These are phyloP conservation scores for Brachyptera risi DNA, from an alignment of 2,888 invertebrate genomes.

Conservation along the genomic window DNA sequence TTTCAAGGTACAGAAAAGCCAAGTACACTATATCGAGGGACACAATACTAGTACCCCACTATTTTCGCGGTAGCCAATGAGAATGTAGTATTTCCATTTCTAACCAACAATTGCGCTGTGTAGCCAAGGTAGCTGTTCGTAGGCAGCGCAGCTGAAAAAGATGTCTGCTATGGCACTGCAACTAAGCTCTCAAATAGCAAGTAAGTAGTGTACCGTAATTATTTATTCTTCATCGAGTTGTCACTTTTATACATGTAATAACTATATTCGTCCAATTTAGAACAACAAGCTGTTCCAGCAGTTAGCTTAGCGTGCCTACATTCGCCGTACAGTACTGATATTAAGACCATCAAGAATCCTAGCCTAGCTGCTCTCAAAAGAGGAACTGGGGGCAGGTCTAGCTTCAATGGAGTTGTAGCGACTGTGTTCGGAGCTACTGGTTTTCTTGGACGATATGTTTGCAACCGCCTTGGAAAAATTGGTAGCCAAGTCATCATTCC, in stretches of 20 bases:
- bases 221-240: not conserved
- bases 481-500: conserved; percentile 88
- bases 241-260: not conserved
- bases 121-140: too few relatives aligned
- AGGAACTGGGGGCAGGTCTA: conserved; percentile 89
- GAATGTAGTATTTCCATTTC: too few relatives aligned
- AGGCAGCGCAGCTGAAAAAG: too few relatives aligned
- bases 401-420: conserved; percentile 95
- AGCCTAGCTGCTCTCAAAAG: conserved; percentile 60
- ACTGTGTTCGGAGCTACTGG: conserved; percentile 96
- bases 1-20: too few relatives aligned
- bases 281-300: conserved; percentile 29
- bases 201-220: conserved; percentile 2
- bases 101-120: too few relatives aligned
- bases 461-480: conserved; percentile 83
- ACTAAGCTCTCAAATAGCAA: conserved; percentile 1
- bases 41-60: too few relatives aligned
- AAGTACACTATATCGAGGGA: too few relatives aligned
- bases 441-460: conserved; percentile 81
- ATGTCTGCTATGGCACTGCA: conserved; percentile 20
- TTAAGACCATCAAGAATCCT: conserved; percentile 36
- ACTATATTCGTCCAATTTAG: conserved; percentile 10
- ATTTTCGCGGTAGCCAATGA: too few relatives aligned
- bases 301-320: conserved; percentile 41
- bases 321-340: conserved; percentile 53